Percentiles rank a stretch among this genome's conserved stretches.
These are phyloP conservation scores for Zygaena filipendulae DNA, from an alignment of 2,888 invertebrate species.

Conservation along the genomic window DNA sequence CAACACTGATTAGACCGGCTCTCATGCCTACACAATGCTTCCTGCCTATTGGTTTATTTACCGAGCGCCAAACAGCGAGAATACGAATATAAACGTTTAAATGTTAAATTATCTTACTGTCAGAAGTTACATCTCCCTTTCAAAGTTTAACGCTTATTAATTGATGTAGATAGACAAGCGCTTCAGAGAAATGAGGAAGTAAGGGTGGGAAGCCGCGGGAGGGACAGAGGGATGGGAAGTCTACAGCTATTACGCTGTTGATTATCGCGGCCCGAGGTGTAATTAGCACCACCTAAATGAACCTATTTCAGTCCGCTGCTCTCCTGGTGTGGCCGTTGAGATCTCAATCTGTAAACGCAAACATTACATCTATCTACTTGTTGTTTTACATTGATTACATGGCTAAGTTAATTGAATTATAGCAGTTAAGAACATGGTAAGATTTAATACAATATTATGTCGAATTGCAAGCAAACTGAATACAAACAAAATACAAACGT, in stretches of 20 bases:
- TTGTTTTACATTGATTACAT: no score
- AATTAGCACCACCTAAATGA: constrained; percentile 57
- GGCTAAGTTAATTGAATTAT: no score
- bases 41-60: no score
- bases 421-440: no score
- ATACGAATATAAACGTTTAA: no score
- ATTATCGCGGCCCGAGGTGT: constrained; percentile 42
- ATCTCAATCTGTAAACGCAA: constrained; percentile 28
- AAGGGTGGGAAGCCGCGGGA: constrained; percentile 22
- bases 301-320: constrained; percentile 42
- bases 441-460: no score
- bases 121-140: no score
- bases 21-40: no score
- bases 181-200: constrained; percentile 22
- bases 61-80: no score
- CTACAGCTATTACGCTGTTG: constrained; percentile 45
- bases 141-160: background rate
- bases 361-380: no score
- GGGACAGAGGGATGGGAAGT: constrained; percentile 22
- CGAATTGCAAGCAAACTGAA: background rate
- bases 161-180: background rate
- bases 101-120: no score
- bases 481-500: constrained; percentile 11
- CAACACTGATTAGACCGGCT: constrained; percentile 29
- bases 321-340: constrained; percentile 32